phyloP scores from a whole-genome alignment of 2,888 invertebrate genomes.

The Meliscaeva auricollis region DNA sequence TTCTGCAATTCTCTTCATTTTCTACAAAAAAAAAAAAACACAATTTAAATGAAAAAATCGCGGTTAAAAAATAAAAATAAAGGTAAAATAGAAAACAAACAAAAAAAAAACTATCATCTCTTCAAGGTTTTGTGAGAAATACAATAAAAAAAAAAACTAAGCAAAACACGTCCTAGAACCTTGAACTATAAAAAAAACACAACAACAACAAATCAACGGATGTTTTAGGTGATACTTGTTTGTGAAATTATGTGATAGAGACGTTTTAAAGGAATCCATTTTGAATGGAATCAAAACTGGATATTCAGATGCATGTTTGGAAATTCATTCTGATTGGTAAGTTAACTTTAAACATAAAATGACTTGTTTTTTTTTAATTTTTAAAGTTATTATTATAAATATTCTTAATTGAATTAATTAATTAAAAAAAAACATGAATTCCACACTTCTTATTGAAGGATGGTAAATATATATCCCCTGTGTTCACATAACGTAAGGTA shows the following conservation, averaged over 20 bases:
- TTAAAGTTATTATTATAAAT: neutral
- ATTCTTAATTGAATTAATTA: too few species aligned
- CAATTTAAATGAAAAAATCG: constrained; percentile 55
- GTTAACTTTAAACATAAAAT: constrained; percentile 52
- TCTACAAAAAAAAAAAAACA: constrained; percentile 11
- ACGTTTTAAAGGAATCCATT: constrained; percentile 71
- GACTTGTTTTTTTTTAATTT: neutral
- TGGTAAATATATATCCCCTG: too few species aligned
- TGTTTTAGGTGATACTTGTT: constrained; percentile 33
- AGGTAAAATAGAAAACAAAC: constrained; percentile 34
- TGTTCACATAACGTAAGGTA: too few species aligned
- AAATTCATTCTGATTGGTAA: constrained; percentile 78
- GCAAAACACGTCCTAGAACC: constrained; percentile 19
- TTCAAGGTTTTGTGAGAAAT: constrained; percentile 26
- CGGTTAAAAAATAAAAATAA: constrained; percentile 21
- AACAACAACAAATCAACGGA: neutral
- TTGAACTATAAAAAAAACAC: constrained; percentile 30
- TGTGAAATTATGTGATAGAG: constrained; percentile 73
- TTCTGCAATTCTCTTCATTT: constrained; percentile 13
- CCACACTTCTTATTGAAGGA: too few species aligned
- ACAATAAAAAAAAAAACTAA: constrained; percentile 13
- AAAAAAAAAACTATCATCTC: constrained; percentile 21
- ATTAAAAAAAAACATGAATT: too few species aligned
- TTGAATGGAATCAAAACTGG: constrained; percentile 78
- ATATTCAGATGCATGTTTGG: constrained; percentile 79